Evolutionary conservation across 2,797 vertebrate species (phyloP).

Genomic region (Antrozous pallidus): DNA sequence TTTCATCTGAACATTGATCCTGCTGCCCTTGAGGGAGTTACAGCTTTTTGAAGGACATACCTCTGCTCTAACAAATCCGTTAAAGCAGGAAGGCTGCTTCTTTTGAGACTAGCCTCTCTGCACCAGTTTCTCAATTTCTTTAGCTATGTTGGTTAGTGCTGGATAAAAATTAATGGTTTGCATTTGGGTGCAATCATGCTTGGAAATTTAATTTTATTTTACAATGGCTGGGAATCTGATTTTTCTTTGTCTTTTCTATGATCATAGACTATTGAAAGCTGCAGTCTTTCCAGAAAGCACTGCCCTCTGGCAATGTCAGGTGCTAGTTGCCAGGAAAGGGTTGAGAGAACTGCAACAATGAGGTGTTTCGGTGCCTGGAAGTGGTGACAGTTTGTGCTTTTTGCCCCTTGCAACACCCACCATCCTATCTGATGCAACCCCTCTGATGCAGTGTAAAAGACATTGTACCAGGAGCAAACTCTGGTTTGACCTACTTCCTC

Average conservation of each 20-base stretch:
- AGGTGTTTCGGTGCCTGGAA: neutral
- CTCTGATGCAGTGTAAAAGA: neutral
- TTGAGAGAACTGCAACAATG: neutral
- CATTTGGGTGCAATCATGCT: neutral
- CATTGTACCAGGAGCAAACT: neutral
- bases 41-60: neutral
- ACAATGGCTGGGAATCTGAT: neutral
- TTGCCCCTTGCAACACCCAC: conserved; percentile 6
- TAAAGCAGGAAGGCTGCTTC: neutral
- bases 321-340: neutral
- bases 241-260: neutral
- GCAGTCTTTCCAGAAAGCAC: neutral
- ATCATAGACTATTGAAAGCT: neutral
- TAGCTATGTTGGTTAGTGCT: neutral
- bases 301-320: neutral
- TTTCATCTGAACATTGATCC: neutral
- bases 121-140: neutral
- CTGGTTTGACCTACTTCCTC: neutral
- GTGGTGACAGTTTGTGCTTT: conserved; percentile 52
- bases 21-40: neutral
- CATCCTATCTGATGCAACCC: conserved; percentile 28
- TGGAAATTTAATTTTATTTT: neutral
- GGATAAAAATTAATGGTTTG: neutral
- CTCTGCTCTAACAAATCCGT: neutral
- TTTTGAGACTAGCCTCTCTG: neutral